Base-by-base conservation (phyloP, 2,113 vertebrate genomes). In the Microtus montanus region DNA sequence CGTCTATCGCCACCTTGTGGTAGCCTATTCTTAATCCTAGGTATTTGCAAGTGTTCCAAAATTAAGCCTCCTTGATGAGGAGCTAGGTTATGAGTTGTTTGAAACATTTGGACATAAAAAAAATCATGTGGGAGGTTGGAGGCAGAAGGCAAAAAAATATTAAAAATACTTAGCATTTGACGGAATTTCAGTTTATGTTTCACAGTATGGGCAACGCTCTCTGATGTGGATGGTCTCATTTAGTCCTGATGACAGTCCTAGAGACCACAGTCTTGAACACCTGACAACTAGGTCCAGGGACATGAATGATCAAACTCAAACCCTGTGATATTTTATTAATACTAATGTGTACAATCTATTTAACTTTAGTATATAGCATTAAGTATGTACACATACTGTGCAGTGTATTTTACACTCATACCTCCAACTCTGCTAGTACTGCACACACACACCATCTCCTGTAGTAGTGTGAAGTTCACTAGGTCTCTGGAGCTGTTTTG, bases 1-100 rank as follows among this genome's bases (percentile, higher is more conserved):
- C 5, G 17, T 75, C 92, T 96, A 85, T 87, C 88, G 96, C 98
- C 98, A 97, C 66, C 98, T 98, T 94, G 97, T 97, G 98, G 97
- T 44, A 44, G 66, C 75, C 83, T 19, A 20, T 70, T 84, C 47
- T 80, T 95, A 89, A 41, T 63, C n/a, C 82, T 1, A 5, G 30
- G 49, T 35, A 33, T 83, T 83, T 71, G 61, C 78, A 19, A 63
- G 28, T 54, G n/a, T 33, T 52, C 83, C 63, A n/a, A 4, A 79
- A 44, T 64, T 86, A 47, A 94, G 44, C 15, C 22, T 70, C n/a
- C 30, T 4, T 38, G 33, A 73, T 66, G 35, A 71, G n/a, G 3
- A 47, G 7, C 24, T 58, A 47, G 33, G 13, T 68, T n/a, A 15
- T 68, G 58, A 90, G 13, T 26, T 77, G 38, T 75, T 52, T 87